phyloP scores from a whole-genome alignment of 2,797 vertebrate species.

The Periophthalmus magnuspinnatus region DNA sequence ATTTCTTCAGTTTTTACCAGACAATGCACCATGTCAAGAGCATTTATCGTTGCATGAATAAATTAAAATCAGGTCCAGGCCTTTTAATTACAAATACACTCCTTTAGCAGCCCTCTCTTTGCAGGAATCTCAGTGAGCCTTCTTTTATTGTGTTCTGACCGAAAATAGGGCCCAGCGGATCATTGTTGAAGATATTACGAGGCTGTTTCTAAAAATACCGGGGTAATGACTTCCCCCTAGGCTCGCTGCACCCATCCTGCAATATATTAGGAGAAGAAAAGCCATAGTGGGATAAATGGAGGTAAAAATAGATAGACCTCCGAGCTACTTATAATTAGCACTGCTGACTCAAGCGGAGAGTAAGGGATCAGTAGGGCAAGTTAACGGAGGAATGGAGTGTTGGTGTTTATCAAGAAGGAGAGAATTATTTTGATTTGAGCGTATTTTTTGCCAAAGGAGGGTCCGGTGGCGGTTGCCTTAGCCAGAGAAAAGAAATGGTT shows the following conservation, averaged over 20 bases:
- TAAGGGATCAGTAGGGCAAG: constrained; percentile 37
- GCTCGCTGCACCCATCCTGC: constrained; percentile 5
- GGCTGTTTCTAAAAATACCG: constrained; percentile 29
- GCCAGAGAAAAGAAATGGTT: too few relatives aligned
- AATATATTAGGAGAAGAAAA: constrained; percentile 32
- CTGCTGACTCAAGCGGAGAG: constrained; percentile 52
- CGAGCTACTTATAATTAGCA: constrained; percentile 50
- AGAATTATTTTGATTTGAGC: not conserved
- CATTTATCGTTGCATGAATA: too few relatives aligned
- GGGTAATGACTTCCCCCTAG: constrained; percentile 33
- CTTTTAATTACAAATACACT: not conserved
- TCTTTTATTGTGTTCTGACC: constrained; percentile 8
- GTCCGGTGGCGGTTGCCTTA: too few relatives aligned
- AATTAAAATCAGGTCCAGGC: too few relatives aligned
- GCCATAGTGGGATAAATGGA: constrained; percentile 31
- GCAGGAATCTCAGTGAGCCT: not conserved
- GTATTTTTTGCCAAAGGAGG: not conserved
- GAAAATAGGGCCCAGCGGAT: constrained; percentile 11
- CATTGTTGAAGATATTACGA: constrained; percentile 13
- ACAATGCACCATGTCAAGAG: too few relatives aligned
- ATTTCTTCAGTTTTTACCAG: not conserved
- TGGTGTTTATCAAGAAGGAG: not conserved
- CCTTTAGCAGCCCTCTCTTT: not conserved
- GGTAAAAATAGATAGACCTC: constrained; percentile 35
- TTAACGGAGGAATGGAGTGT: constrained; percentile 22